Conservation (phyloP, 2,113 vertebrate species). For the Scortum barcoo region DNA sequence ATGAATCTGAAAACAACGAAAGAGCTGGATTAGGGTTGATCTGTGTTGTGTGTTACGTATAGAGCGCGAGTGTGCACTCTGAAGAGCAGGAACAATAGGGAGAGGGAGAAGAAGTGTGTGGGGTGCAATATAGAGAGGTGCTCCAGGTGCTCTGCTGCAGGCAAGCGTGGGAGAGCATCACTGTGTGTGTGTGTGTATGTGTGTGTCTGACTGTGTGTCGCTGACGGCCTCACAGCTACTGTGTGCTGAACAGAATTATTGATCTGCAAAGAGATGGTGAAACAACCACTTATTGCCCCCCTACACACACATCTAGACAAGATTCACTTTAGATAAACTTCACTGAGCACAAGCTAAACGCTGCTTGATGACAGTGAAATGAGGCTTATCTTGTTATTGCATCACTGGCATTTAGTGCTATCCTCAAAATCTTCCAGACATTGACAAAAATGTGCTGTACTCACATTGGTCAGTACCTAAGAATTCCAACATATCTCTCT, state of each 20-base stretch:
- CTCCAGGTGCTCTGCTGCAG: conserved; percentile 70
- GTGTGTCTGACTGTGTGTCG: conserved; percentile 40
- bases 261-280: conserved; percentile 60
- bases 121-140: conserved; percentile 59
- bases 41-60: background rate
- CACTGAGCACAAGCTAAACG: conserved; percentile 25
- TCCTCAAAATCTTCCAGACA: conserved; percentile 6
- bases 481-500: conserved; percentile 5
- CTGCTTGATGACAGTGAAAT: conserved; percentile 39
- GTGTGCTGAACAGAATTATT: conserved; percentile 65
- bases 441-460: background rate
- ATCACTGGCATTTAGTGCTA: background rate
- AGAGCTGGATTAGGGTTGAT: background rate
- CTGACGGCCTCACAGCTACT: conserved; percentile 47
- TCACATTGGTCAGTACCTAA: conserved; percentile 4
- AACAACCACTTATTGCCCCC: conserved; percentile 51
- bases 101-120: conserved; percentile 54
- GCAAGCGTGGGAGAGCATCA: conserved; percentile 61
- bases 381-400: conserved; percentile 2
- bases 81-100: conserved; percentile 29
- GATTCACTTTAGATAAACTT: conserved; percentile 26
- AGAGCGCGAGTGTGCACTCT: conserved; percentile 5
- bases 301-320: conserved; percentile 20
- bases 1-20: background rate
- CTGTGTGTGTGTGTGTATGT: conserved; percentile 31